Evolutionary conservation across 2,113 vertebrate species (phyloP), one percentile per base, ranked within the genome.

Genomic region (Bucco capensis): DNA sequence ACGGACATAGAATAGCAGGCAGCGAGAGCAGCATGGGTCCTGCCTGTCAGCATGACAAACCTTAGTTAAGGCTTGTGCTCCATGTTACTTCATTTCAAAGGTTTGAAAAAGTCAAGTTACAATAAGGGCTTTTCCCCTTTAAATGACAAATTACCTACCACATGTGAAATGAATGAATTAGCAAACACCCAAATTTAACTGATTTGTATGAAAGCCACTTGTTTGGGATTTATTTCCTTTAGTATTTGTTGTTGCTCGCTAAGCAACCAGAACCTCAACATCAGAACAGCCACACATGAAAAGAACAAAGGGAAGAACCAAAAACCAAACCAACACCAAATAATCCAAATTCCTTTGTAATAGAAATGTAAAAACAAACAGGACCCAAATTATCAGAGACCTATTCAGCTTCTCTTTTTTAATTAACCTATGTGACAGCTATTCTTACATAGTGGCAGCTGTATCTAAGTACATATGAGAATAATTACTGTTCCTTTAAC

Each of bases 221-320:
- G 35, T 50, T 70, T 47, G 67, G 56, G 51, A 66, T 92, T 84
- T 37, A 19, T 8, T 70, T 54, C n/a, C n/a, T 66, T 35, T 57
- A 7, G 42, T 92, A 74, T 94, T 95, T 95, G 84, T 89, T 92
- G 25, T 23, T 88, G 86, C 30, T 89, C 65, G 21, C 93, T 89
- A 88, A 91, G 93, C 91, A 94, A 96, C 87, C 61, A 72, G 56
- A 88, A 50, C 11, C 74, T 73, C 75, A 80, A 80, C 78, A 93
- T 61, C 70, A 49, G 77, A 92, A 89, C 84, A 91, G 87, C 62
- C 70, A 82, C 9, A 2, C 54, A 70, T 9, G 46, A 89, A 82
- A 86, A 83, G 70, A 85, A 82, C n/a, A 95, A 86, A 91, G 70
- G 33, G 53, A 57, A 9, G 24, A 25, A 14, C 10, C 23, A 49